Percentiles rank a stretch among this genome's conserved stretches.
Evolutionary conservation across 2,888 invertebrate species (phyloP).

Genomic region (Drosophila barbarae): DNA sequence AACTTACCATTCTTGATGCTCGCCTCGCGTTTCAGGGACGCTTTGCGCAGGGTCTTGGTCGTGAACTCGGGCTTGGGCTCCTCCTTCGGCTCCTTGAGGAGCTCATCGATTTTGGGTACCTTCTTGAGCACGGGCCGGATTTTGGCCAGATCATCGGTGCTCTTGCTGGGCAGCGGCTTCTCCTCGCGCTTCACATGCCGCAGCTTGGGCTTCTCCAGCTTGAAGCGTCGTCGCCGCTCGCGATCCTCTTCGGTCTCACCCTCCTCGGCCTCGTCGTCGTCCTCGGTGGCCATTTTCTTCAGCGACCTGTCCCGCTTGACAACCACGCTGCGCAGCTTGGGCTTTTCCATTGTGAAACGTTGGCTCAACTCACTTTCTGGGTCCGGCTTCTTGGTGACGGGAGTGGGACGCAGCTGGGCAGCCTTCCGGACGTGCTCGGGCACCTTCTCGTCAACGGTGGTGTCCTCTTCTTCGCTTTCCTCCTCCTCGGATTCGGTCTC

Average conservation of each 20-base stretch:
- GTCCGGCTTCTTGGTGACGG: conserved; percentile 67
- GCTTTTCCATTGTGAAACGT: conserved; percentile 78
- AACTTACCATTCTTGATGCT: conserved; percentile 78
- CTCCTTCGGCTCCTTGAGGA: conserved; percentile 75
- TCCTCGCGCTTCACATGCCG: conserved; percentile 79
- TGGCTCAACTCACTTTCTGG: conserved; percentile 77
- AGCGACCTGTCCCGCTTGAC: conserved; percentile 78
- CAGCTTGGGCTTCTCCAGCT: conserved; percentile 78
- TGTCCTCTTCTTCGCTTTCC: conserved; percentile 62
- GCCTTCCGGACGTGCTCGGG: conserved; percentile 68
- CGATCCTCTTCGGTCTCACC: conserved; percentile 78
- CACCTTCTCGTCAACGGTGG: conserved; percentile 60
- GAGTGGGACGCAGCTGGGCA: conserved; percentile 62
- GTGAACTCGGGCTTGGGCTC: conserved; percentile 78
- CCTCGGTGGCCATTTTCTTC: conserved; percentile 75
- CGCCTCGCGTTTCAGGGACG: conserved; percentile 76
- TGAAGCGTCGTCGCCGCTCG: conserved; percentile 76
- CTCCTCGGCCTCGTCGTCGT: conserved; percentile 75
- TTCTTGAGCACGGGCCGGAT: conserved; percentile 78
- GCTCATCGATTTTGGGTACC: conserved; percentile 78
- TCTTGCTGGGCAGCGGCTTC: conserved; percentile 77
- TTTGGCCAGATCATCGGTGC: conserved; percentile 77
- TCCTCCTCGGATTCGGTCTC: conserved; percentile 70
- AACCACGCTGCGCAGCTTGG: conserved; percentile 77
- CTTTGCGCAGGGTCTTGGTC: conserved; percentile 78